Evolutionary conservation across 2,888 invertebrate species (phyloP), one percentile per base, ranked within the genome.

Genomic region (Drosophila prostipennis): DNA sequence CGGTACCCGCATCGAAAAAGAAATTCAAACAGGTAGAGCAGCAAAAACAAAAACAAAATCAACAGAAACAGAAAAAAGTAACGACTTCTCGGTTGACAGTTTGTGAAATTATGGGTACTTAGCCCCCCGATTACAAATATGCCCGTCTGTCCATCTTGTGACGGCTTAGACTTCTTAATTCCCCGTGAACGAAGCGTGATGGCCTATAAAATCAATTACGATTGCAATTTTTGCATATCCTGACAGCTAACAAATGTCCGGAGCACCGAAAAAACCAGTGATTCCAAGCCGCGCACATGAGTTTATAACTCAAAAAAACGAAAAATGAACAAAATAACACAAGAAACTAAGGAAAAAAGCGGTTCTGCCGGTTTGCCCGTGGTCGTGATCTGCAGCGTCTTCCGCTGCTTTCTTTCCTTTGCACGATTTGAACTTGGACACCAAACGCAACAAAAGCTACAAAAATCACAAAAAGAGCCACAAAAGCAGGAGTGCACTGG

Each of bases 341-440:
- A 29, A 29, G 29, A 29, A 29, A 29, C 29, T 29, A 29, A 29
- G 29, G 54, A 73, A 72, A 80, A 84, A 84, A 85, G 84, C 74
- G 63, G 84, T 85, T 84, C 79, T 85, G 84, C 84, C 84, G 86
- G 84, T 84, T 84, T 84, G 74, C 72, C 80, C 42, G 79, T 77
- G 80, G 80, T 77, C 78, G 80, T 79, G 83, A 80, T 80, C 81
- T 72, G 71, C 73, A 58, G 57, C 40, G 49, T 59, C 56, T 56
- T 65, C 69, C 58, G 74, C 70, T 57, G 72, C 59, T 72, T 60
- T 85, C 83, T 81, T 85, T 85, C 80, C 83, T 82, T 80, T 61
- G 80, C 80, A 79, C 78, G 78, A 77, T 84, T 83, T 84, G 84
- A 84, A 85, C 84, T 84, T 84, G 84, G 86, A 83, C 84, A 84